Evolutionary conservation across 2,888 invertebrate genomes (phyloP).

Genomic region (Stegana nigrithorax): DNA sequence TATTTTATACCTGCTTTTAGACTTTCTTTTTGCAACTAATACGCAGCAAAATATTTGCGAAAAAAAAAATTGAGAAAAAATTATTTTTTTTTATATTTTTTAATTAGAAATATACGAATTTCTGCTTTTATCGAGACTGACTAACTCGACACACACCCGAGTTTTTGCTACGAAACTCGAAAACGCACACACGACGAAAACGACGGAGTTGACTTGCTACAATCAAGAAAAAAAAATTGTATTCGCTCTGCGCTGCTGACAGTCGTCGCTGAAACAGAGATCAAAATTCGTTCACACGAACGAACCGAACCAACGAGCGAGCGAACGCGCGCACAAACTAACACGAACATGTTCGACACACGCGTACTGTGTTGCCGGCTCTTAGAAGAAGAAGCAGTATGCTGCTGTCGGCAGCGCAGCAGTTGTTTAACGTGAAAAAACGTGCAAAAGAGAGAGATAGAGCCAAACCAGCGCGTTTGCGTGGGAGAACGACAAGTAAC

Average conservation of each 20-base stretch:
- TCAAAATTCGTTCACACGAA: too few species aligned
- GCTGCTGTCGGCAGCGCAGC: too few species aligned
- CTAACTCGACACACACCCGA: slow-evolving; percentile 49
- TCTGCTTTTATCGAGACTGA: too few species aligned
- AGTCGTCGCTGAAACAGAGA: not conserved
- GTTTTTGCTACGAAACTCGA: slow-evolving; percentile 41
- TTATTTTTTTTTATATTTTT: slow-evolving; percentile 9
- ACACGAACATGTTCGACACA: too few species aligned
- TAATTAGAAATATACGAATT: not conserved
- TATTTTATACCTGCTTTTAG: not conserved
- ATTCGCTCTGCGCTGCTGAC: not conserved
- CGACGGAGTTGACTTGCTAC: slow-evolving; percentile 1
- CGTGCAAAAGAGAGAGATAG: too few species aligned
- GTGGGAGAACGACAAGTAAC: too few species aligned
- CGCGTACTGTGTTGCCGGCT: too few species aligned
- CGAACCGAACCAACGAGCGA: not conserved
- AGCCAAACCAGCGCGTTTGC: too few species aligned
- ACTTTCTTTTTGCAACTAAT: too few species aligned
- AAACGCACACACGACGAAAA: slow-evolving; percentile 13
- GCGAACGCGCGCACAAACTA: not conserved
- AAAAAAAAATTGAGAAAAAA: slow-evolving; percentile 20
- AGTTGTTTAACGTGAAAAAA: too few species aligned
- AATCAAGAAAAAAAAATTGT: not conserved
- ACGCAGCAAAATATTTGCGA: slow-evolving; percentile 22
- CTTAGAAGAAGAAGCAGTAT: too few species aligned